A percentile compares a stretch with the other conserved stretches of the same genome.
phyloP scores from a whole-genome alignment of 2,888 invertebrate genomes.

The Melinopterus prodromus region DNA sequence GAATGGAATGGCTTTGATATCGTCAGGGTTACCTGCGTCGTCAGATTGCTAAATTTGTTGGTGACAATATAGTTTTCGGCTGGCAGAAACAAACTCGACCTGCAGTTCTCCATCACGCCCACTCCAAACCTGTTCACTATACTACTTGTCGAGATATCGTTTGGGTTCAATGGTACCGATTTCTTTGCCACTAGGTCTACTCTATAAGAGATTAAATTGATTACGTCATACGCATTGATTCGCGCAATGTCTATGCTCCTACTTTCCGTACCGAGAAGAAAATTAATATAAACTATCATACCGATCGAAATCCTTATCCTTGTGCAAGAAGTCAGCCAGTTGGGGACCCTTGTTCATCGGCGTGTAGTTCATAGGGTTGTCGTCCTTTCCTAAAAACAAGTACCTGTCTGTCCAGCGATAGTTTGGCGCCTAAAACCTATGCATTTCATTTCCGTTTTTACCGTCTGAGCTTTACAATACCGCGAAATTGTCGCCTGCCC shows the following conservation, averaged over 20 bases:
- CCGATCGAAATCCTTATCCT: conserved; percentile 45
- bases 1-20: background rate
- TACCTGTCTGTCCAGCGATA: conserved; percentile 65
- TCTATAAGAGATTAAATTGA: conserved; percentile 22
- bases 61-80: conserved; percentile 49
- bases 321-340: conserved; percentile 53
- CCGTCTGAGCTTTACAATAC: conserved; percentile 27
- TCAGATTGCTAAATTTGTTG: conserved; percentile 36
- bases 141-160: conserved; percentile 62
- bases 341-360: conserved; percentile 56
- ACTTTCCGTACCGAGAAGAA: too few species aligned
- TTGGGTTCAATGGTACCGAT: conserved; percentile 70
- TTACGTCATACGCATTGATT: background rate
- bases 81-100: conserved; percentile 58
- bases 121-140: conserved; percentile 60
- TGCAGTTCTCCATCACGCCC: conserved; percentile 62
- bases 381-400: conserved; percentile 65
- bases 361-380: conserved; percentile 56
- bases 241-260: background rate
- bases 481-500: conserved; percentile 50
- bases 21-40: conserved; percentile 37
- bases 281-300: conserved; percentile 12
- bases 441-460: background rate
- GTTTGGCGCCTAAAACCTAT: conserved; percentile 29
- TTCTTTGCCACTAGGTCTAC: conserved; percentile 20